Evolutionary conservation across 2,113 vertebrate species (phyloP), one percentile per base, ranked within the genome.

Genomic region (Monopterus albus): DNA sequence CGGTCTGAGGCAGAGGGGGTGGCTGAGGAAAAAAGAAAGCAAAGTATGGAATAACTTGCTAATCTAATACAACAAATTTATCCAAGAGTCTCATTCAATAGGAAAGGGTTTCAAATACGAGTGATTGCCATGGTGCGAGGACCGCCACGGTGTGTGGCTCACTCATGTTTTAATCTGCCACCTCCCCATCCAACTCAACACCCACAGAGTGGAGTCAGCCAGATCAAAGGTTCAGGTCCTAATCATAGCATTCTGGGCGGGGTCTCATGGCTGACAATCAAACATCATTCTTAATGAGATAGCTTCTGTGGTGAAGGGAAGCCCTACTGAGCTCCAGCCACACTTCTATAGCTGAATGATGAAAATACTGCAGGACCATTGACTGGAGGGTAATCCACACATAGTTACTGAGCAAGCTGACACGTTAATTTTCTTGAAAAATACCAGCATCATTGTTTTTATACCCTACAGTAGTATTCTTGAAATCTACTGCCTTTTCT

Each of bases 221-320:
- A 59, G 72, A 88, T 90, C 86, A 89, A 88, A 91, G 86, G 62
- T 38, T 47, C 51, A 25, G 57, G 53, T 84, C 63, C 47, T 79
- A 52, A 55, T 77, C 59, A 28, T 18, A 53, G 55, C 28, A 36
- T 72, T 75, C 4, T 51, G 73, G 81, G 60, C 13, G 59, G 67
- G 18, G 77, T n/a, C 59, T 61, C 3, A 0, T 5, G 31, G 70
- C 51, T 66, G 78, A 78, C 75, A 40, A 64, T 84, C 75, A 71
- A 71, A 78, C 43, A 0, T 51, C 43, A 47, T 65, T 73, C 67
- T 72, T 43, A 59, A 42, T 49, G 21, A 31, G n/a, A 63, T 18
- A 55, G 53, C 55, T 31, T 7, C 57, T 80, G 58, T 56, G 73
- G 14, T 64, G 59, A 68, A 72, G 62, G 33, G 61, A 53, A 29